Evolutionary conservation across 1,140 invertebrate genomes (phyloP).

Genomic region (Laupala kohalensis): DNA sequence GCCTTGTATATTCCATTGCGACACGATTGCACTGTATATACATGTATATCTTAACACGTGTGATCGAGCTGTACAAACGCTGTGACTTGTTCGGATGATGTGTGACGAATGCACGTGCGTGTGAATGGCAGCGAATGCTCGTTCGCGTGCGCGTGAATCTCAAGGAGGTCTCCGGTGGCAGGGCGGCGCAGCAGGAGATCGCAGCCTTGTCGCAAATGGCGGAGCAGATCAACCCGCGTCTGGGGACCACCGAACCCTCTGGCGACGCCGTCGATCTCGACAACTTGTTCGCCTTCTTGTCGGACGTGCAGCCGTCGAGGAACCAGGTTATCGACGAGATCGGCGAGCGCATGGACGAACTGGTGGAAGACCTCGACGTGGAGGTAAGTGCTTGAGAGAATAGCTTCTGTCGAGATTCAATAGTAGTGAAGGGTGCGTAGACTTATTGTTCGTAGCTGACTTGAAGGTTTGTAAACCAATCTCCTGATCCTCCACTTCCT

Average conservation of each 20-base stretch:
- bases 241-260: slow-evolving; percentile 26
- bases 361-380: slow-evolving; percentile 64
- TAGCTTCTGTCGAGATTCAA: too few species aligned
- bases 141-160: too few species aligned
- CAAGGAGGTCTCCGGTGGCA: slow-evolving; percentile 28
- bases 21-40: too few species aligned
- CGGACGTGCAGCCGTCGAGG: slow-evolving; percentile 54
- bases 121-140: too few species aligned
- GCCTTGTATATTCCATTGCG: too few species aligned
- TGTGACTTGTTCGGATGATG: too few species aligned
- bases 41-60: too few species aligned
- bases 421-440: too few species aligned
- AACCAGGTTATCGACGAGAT: slow-evolving; percentile 68
- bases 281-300: slow-evolving; percentile 84
- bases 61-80: too few species aligned
- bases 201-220: slow-evolving; percentile 60
- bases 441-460: too few species aligned
- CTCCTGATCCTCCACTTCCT: too few species aligned
- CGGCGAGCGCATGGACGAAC: slow-evolving; percentile 65
- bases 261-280: slow-evolving; percentile 75
- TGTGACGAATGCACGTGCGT: background rate
- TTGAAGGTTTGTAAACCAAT: too few species aligned
- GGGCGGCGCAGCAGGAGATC: slow-evolving; percentile 61
- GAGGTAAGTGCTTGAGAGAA: slow-evolving; percentile 38
- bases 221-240: slow-evolving; percentile 54